Percentiles rank a stretch among this genome's conserved stretches.
phyloP scores from a whole-genome alignment of 2,888 invertebrate genomes.

The Phyto melanocephala region DNA sequence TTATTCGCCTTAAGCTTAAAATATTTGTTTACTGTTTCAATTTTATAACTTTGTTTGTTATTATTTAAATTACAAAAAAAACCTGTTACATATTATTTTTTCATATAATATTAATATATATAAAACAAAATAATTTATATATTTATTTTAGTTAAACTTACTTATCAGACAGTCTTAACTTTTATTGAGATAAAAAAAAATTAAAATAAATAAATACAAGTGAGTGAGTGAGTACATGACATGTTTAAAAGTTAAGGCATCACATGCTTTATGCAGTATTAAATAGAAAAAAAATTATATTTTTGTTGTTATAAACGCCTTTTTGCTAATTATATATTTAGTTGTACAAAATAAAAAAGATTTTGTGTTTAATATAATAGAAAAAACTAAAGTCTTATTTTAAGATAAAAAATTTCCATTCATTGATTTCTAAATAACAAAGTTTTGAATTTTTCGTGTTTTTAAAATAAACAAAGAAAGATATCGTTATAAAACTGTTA shows the following conservation, averaged over 20 bases:
- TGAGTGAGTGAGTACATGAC: constrained; percentile 56
- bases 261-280: constrained; percentile 59
- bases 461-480: no score
- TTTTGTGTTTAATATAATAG: no score
- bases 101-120: background rate
- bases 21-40: background rate
- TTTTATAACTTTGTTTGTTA: background rate
- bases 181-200: constrained; percentile 43
- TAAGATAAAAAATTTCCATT: no score
- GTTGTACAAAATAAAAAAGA: no score
- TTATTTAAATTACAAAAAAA: background rate
- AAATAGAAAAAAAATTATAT: constrained; percentile 14
- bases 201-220: constrained; percentile 12
- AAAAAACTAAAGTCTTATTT: no score
- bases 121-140: constrained; percentile 26
- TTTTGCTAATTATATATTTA: no score
- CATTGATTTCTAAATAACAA: no score
- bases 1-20: no score
- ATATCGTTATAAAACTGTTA: no score
- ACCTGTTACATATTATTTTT: background rate
- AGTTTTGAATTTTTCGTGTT: no score
- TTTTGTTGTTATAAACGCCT: background rate
- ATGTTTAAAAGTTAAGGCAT: constrained; percentile 44
- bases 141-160: constrained; percentile 19
- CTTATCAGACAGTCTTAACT: constrained; percentile 20